These are phyloP conservation scores for Meghimatium bilineatum DNA, from an alignment of 2,888 invertebrate species.

Conservation along the genomic window DNA sequence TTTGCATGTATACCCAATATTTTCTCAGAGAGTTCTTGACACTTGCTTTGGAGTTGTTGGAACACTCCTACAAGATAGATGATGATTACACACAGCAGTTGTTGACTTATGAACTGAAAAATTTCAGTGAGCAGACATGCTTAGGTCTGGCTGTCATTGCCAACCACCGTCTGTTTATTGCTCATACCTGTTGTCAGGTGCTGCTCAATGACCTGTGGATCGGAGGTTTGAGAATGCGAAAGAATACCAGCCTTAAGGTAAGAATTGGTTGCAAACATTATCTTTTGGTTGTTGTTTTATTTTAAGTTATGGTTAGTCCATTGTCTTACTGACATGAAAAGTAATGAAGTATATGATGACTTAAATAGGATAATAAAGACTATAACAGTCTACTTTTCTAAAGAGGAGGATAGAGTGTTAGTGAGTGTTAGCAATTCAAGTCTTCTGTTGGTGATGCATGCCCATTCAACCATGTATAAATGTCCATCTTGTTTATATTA, in stretches of 20 bases:
- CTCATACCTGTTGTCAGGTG: constrained; percentile 87
- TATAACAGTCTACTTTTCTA: too few relatives aligned
- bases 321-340: too few relatives aligned
- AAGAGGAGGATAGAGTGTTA: too few relatives aligned
- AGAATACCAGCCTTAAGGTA: constrained; percentile 95
- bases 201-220: constrained; percentile 99
- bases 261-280: neutral
- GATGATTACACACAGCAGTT: constrained; percentile 96
- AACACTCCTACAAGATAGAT: constrained; percentile 97
- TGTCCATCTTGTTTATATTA: too few relatives aligned
- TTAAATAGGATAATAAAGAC: too few relatives aligned
- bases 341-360: too few relatives aligned
- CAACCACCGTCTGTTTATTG: constrained; percentile 91
- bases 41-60: constrained; percentile 91
- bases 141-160: constrained; percentile 97
- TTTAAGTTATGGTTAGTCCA: too few relatives aligned
- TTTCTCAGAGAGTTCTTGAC: constrained; percentile 77
- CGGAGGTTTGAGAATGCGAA: constrained; percentile 96
- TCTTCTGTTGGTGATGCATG: too few relatives aligned
- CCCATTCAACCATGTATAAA: too few relatives aligned
- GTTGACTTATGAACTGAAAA: constrained; percentile 95
- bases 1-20: too few relatives aligned
- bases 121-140: constrained; percentile 99
- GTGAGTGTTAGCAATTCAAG: too few relatives aligned
- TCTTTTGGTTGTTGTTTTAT: neutral